Evolutionary conservation across 2,113 vertebrate genomes (phyloP).

Genomic region (Poeciliopsis occidentalis): DNA sequence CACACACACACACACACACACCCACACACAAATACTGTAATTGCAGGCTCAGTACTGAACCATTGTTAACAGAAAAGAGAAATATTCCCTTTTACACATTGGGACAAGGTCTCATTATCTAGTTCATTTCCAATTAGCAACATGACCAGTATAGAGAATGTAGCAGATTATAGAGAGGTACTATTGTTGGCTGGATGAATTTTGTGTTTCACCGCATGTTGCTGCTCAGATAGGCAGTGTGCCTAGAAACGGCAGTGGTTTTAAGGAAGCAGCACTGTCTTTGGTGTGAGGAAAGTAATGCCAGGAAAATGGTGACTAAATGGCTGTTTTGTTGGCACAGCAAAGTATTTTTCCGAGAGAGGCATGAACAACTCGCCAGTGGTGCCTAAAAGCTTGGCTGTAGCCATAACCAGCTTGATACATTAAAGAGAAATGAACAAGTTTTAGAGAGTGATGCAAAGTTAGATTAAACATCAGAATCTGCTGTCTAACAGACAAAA

Average conservation of each 20-base stretch:
- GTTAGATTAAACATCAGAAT: neutral
- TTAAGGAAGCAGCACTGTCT: constrained; percentile 48
- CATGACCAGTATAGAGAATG: constrained; percentile 49
- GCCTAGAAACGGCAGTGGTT: constrained; percentile 50
- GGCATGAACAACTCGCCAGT: constrained; percentile 16
- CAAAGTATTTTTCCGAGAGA: constrained; percentile 18
- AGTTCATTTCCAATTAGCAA: constrained; percentile 70
- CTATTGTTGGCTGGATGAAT: constrained; percentile 63
- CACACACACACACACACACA: no score
- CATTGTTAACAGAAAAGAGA: constrained; percentile 33
- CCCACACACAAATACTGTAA: constrained; percentile 19
- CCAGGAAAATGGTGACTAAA: constrained; percentile 54
- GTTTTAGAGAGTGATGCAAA: constrained; percentile 8
- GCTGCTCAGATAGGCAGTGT: constrained; percentile 64
- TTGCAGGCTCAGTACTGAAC: constrained; percentile 50
- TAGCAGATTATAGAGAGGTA: constrained; percentile 39
- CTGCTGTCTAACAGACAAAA: neutral
- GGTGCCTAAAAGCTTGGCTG: constrained; percentile 7
- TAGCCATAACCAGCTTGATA: constrained; percentile 16
- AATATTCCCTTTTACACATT: constrained; percentile 63
- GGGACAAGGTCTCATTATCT: constrained; percentile 67
- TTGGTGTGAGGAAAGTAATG: constrained; percentile 29
- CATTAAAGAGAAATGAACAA: neutral
- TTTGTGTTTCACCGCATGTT: constrained; percentile 51
- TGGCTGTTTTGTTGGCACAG: constrained; percentile 54